These are phyloP conservation scores for Momotus momota DNA, from an alignment of 2,797 vertebrate genomes.

Conservation along the genomic window DNA sequence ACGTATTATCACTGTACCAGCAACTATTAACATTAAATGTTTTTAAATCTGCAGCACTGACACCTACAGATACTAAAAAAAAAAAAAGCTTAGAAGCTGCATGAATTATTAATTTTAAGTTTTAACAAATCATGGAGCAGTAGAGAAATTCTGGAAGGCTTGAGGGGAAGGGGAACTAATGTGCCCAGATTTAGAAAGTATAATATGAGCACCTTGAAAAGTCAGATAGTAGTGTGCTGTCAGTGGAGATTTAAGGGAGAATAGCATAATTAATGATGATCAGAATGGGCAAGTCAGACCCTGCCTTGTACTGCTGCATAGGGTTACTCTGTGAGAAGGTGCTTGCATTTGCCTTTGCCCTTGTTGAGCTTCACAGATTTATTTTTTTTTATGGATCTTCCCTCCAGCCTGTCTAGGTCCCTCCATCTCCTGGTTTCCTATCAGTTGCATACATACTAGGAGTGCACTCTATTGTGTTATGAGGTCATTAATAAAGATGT, in stretches of 20 bases:
- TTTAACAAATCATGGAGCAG: conserved; percentile 18
- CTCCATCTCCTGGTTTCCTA: background rate
- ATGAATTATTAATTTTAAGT: conserved; percentile 53
- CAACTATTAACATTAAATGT: conserved; percentile 47
- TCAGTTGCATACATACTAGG: background rate
- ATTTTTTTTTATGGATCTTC: background rate
- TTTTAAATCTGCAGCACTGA: conserved; percentile 44
- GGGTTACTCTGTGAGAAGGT: background rate
- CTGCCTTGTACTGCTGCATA: background rate
- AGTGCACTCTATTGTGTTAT: background rate
- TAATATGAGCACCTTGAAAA: background rate
- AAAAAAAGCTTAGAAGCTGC: background rate
- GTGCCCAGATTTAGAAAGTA: conserved; percentile 33
- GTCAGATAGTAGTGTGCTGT: background rate
- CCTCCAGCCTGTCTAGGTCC: background rate
- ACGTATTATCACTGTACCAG: conserved; percentile 11
- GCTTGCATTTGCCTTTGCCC: background rate
- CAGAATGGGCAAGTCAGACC: background rate
- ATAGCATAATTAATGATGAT: background rate
- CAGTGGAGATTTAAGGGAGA: background rate
- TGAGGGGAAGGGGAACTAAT: background rate
- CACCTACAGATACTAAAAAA: conserved; percentile 41
- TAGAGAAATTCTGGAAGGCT: conserved; percentile 20
- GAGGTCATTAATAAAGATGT: background rate
- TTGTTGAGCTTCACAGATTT: background rate